phyloP scores from a whole-genome alignment of 2,797 vertebrate species.

The Paguma larvata region DNA sequence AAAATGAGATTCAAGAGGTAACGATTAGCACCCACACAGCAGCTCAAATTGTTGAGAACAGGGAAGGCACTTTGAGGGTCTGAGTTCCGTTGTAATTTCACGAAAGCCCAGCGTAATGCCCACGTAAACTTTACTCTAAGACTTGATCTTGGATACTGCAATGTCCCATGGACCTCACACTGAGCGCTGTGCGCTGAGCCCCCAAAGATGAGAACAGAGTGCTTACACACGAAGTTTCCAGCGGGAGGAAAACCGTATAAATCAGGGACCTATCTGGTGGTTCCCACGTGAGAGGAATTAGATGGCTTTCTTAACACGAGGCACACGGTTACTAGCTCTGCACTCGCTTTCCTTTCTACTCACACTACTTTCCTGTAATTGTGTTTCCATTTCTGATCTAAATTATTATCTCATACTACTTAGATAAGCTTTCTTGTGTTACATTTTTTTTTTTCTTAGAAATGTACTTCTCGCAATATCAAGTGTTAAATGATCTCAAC shows the following conservation, averaged over 20 bases:
- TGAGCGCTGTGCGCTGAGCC: neutral
- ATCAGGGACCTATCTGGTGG: neutral
- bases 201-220: neutral
- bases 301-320: neutral
- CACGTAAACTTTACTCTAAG: neutral
- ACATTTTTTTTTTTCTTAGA: neutral
- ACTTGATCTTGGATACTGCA: neutral
- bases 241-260: accelerated
- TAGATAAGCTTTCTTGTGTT: neutral
- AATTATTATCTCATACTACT: neutral
- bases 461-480: neutral
- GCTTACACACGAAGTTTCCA: accelerated
- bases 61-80: neutral
- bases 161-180: neutral
- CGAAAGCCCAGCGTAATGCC: neutral
- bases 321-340: accelerated
- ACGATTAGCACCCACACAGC: neutral
- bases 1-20: neutral
- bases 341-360: neutral
- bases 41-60: neutral
- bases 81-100: neutral
- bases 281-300: neutral
- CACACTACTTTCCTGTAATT: neutral
- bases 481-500: neutral
- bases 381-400: neutral